Evolutionary conservation across 2,888 invertebrate genomes (phyloP).

Genomic region (Phaedon cochleariae): DNA sequence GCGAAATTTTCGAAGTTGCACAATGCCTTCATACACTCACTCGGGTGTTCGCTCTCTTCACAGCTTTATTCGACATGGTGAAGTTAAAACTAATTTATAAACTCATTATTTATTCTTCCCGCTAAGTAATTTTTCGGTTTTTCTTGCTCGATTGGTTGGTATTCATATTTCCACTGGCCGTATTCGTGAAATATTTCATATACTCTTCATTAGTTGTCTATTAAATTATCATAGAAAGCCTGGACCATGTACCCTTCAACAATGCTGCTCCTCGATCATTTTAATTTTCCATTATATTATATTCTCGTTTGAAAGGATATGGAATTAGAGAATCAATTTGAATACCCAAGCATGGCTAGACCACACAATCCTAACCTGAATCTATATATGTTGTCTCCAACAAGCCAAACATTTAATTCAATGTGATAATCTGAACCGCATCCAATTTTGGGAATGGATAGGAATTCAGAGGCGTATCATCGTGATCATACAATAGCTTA

Average conservation of each 20-base stretch:
- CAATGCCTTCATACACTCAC: neutral
- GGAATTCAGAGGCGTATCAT: neutral
- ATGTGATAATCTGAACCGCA: constrained; percentile 42
- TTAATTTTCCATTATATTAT: constrained; percentile 16
- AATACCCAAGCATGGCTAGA: constrained; percentile 31
- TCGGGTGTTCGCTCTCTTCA: neutral
- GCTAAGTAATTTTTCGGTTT: no score
- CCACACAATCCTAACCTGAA: constrained; percentile 30
- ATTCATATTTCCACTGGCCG: no score
- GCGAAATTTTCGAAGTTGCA: neutral
- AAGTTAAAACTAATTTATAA: no score
- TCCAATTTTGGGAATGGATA: constrained; percentile 33
- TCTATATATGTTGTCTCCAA: constrained; percentile 32
- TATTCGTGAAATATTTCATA: no score
- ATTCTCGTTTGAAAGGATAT: constrained; percentile 4
- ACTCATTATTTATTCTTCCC: no score
- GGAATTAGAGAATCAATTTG: constrained; percentile 36
- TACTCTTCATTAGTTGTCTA: no score
- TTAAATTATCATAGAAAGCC: no score
- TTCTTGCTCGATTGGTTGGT: no score
- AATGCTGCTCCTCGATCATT: neutral
- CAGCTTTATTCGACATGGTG: neutral
- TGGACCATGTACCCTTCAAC: neutral
- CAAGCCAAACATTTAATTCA: constrained; percentile 43
- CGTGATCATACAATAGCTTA: no score